Conservation (phyloP, 1,140 invertebrate species). For the Drosophila insularis region DNA sequence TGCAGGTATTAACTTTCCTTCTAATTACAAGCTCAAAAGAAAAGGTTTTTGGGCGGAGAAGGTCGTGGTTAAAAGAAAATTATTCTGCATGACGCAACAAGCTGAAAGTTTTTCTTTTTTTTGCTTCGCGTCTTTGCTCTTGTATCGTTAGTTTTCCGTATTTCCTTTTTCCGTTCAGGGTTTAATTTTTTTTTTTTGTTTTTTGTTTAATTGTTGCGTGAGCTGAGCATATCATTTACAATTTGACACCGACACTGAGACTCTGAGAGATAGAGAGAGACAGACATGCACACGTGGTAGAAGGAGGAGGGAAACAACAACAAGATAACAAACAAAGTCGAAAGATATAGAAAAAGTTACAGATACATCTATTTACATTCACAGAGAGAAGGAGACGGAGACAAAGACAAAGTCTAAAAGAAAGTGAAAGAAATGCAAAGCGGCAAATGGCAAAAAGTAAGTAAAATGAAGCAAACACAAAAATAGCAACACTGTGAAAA, state of each 20-base stretch:
- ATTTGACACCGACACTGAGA: constrained; percentile 35
- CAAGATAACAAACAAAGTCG: constrained; percentile 17
- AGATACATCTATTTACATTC: constrained; percentile 19
- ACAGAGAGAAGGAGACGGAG: not conserved
- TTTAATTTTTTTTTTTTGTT: constrained; percentile 12
- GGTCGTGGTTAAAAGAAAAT: not conserved
- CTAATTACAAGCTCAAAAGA: constrained; percentile 32
- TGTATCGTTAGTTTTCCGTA: constrained; percentile 13
- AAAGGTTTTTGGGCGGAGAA: not conserved
- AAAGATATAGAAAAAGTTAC: constrained; percentile 23
- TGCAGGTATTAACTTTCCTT: constrained; percentile 10
- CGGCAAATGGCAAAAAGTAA: constrained; percentile 37
- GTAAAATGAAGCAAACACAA: constrained; percentile 53
- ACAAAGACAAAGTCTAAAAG: not conserved
- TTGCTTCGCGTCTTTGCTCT: constrained; percentile 23
- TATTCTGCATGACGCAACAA: constrained; percentile 18
- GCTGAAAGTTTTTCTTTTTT: not conserved
- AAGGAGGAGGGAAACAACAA: not conserved
- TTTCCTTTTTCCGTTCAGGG: not conserved
- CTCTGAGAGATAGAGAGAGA: not conserved
- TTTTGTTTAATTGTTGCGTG: constrained; percentile 40
- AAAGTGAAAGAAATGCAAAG: constrained; percentile 18
- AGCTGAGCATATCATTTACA: constrained; percentile 40
- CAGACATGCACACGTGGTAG: constrained; percentile 1
- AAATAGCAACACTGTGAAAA: constrained; percentile 41